Base-by-base conservation (phyloP, 2,113 vertebrate genomes). In the Tachysurus fulvidraco region DNA sequence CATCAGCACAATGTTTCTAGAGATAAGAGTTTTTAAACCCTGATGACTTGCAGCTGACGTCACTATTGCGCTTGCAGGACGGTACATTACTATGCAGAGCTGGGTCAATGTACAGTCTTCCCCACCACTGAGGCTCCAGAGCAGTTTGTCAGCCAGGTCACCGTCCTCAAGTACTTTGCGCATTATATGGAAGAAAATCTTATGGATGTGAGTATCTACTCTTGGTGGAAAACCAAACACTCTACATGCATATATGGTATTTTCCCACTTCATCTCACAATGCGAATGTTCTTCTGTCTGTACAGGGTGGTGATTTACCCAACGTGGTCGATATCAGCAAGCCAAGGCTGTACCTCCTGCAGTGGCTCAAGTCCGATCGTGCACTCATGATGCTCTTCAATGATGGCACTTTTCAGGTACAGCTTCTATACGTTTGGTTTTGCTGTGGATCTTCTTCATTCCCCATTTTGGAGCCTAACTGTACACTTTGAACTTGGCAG, bases 301-400 rank as follows among this genome's bases (percentile, higher is more conserved):
- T 83, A n/a, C 83, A 97, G 96, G 96, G 96, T 82, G 96, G 96
- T 13, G 96, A 97, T 84, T 85, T 97, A 84, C 95, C 95, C 16
- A 95, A 95, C 57, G 85, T 95, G 25, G 95, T 91, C 1, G 96
- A 97, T 88, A 67, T 95, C 59, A 91, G 95, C 55, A 95, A 95
- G 85, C 96, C 95, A 7, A 93, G 95, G 73, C 93, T 97, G 88
- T 97, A 96, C 90, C 95, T 97, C 73, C 93, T 97, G 57, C 96
- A 97, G 90, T 97, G 96, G 96, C 92, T 97, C 46, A 97, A 97
- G 88, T 97, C 96, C 57, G 96, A 97, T 84, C 96, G 96, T 81
- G 96, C 96, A n/a, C 92, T 97, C 85, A 96, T 97, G 96, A 97
- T 97, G 96, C 95, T 97, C 7, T 97, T 97, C 89, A 97, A 96